Conservation (phyloP, 2,113 vertebrate genomes). For the Neogale vison region DNA sequence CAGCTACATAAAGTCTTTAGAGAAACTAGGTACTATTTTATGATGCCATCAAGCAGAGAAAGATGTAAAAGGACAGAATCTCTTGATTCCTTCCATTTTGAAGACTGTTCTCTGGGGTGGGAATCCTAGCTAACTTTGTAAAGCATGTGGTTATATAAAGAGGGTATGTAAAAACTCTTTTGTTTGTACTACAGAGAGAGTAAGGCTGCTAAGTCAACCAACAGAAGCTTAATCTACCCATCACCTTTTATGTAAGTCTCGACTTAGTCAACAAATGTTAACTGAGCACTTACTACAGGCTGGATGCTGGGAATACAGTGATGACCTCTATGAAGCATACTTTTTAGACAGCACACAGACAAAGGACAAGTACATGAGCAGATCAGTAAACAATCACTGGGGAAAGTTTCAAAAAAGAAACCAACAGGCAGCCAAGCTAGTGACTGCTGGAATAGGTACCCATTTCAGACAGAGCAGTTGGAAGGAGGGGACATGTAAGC, state of each 20-base stretch:
- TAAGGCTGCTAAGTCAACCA: not conserved
- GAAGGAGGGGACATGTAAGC: not conserved
- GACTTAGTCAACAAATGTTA: not conserved
- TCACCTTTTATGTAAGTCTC: not conserved
- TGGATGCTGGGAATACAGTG: not conserved
- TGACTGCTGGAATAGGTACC: not conserved
- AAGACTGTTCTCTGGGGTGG: not conserved
- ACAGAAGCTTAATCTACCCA: not conserved
- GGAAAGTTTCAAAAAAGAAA: not conserved
- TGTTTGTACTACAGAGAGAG: not conserved
- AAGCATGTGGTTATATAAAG: not conserved
- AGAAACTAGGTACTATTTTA: not conserved
- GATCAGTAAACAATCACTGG: not conserved
- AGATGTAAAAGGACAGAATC: not conserved
- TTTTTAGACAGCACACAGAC: not conserved
- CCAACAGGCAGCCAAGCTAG: not conserved
- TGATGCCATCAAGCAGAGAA: not conserved
- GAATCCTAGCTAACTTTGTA: not conserved
- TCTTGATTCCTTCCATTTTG: not conserved
- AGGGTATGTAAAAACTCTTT: not conserved
- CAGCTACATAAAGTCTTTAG: not conserved
- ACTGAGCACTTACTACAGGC: not conserved
- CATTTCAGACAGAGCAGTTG: not conserved
- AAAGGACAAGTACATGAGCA: not conserved
- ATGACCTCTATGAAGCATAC: not conserved